Conservation (phyloP, 1,140 invertebrate genomes). For the Micrasema minimum region DNA sequence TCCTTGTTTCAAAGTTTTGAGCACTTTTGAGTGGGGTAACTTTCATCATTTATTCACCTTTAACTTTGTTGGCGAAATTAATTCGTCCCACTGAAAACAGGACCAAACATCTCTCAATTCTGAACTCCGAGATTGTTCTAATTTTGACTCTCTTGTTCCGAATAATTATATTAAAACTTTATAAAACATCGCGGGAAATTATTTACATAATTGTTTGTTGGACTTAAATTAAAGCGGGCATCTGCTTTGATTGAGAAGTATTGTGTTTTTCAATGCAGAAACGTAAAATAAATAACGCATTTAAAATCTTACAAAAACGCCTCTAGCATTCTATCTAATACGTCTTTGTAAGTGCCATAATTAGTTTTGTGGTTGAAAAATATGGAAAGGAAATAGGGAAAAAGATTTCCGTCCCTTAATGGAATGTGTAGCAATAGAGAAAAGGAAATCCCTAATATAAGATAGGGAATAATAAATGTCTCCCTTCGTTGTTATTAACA, state of each 20-base stretch:
- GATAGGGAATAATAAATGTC: too few relatives aligned
- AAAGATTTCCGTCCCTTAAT: conserved; percentile 6
- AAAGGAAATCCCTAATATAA: conserved; percentile 46
- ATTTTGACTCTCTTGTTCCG: conserved; percentile 31
- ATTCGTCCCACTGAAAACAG: conserved; percentile 35
- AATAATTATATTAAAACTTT: conserved; percentile 44
- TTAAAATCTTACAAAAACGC: too few relatives aligned
- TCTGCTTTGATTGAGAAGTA: too few relatives aligned
- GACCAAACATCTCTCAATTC: conserved; percentile 40
- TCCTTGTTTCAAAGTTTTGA: not conserved
- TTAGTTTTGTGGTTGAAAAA: not conserved
- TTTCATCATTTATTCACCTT: conserved; percentile 34
- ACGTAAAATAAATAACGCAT: too few relatives aligned
- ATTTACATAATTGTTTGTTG: too few relatives aligned
- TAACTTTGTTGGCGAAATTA: conserved; percentile 22
- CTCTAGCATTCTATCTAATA: not conserved
- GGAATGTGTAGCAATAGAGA: conserved; percentile 26
- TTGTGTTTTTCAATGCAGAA: too few relatives aligned
- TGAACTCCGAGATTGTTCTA: conserved; percentile 42
- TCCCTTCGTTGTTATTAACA: too few relatives aligned
- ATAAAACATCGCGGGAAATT: conserved; percentile 15
- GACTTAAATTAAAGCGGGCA: too few relatives aligned
- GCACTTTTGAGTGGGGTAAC: conserved; percentile 3
- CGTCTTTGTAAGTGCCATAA: not conserved
- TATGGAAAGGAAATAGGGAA: not conserved